A percentile compares a stretch with the other conserved stretches of the same genome.
Conservation (phyloP, 2,888 invertebrate species). For the Metallyticus violacea region DNA sequence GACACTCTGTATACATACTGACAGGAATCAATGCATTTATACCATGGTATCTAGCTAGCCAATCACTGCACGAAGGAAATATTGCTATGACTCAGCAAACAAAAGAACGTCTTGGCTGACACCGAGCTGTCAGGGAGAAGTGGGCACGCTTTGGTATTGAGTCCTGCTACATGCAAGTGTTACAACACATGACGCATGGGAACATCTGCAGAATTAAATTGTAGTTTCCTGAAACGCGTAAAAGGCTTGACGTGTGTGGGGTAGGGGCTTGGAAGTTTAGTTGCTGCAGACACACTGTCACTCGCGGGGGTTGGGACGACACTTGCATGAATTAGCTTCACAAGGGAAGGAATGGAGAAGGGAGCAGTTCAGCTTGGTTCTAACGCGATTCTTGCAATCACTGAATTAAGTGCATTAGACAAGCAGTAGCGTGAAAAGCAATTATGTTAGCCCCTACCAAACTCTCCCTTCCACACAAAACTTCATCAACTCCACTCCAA, state of each 20-base stretch:
- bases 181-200: background rate
- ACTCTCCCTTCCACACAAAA: background rate
- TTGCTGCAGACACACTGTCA: background rate
- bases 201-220: constrained; percentile 8
- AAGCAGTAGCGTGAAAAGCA: background rate
- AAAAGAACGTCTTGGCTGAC: background rate
- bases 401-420: background rate
- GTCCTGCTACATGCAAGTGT: background rate
- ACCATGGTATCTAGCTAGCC: background rate
- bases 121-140: background rate
- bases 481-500: background rate
- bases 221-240: constrained; percentile 2
- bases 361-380: background rate
- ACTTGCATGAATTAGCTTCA: background rate
- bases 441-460: background rate
- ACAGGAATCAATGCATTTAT: background rate
- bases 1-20: too few species aligned
- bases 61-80: background rate
- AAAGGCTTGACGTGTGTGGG: background rate
- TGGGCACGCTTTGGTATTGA: background rate
- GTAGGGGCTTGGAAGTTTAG: background rate
- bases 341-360: background rate
- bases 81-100: background rate
- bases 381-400: background rate
- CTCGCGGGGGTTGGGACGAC: background rate